Conservation (phyloP, 1,140 invertebrate species). For the Papilio polyxenes region DNA sequence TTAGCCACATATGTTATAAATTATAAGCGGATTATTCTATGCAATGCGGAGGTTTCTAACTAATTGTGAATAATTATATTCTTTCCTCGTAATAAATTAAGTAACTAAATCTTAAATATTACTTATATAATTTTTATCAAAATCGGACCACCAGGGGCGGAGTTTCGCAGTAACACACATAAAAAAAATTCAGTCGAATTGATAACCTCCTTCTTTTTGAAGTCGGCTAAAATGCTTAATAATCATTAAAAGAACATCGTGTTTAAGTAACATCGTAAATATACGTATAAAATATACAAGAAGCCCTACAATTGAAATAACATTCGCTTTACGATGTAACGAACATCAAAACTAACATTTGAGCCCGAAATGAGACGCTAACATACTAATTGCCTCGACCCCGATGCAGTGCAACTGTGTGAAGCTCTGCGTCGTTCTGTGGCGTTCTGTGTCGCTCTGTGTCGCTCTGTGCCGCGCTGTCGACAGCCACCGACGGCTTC, state of each 20-base stretch:
- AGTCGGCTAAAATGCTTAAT: too few species aligned
- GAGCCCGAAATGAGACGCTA: slow-evolving; percentile 15
- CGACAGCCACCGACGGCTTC: slow-evolving; percentile 49
- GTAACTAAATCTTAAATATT: too few species aligned
- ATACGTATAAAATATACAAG: background rate
- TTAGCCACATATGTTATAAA: background rate
- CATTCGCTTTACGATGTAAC: slow-evolving; percentile 17
- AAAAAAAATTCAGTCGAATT: too few species aligned
- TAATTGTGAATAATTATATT: too few species aligned
- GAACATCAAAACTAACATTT: slow-evolving; percentile 22
- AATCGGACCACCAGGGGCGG: too few species aligned
- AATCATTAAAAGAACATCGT: too few species aligned
- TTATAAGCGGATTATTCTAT: too few species aligned
- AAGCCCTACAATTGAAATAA: slow-evolving; percentile 2
- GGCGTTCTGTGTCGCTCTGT: background rate
- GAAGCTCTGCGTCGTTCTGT: background rate
- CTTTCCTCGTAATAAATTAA: too few species aligned
- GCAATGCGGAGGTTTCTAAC: too few species aligned
- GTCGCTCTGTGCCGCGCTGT: background rate
- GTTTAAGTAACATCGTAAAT: background rate
- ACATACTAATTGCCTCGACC: slow-evolving; percentile 11
- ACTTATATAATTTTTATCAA: too few species aligned
- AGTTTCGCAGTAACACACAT: too few species aligned
- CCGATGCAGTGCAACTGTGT: background rate
- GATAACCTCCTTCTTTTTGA: too few species aligned